Conservation (phyloP, 2,888 invertebrate species). For the Cephus rjabovi region DNA sequence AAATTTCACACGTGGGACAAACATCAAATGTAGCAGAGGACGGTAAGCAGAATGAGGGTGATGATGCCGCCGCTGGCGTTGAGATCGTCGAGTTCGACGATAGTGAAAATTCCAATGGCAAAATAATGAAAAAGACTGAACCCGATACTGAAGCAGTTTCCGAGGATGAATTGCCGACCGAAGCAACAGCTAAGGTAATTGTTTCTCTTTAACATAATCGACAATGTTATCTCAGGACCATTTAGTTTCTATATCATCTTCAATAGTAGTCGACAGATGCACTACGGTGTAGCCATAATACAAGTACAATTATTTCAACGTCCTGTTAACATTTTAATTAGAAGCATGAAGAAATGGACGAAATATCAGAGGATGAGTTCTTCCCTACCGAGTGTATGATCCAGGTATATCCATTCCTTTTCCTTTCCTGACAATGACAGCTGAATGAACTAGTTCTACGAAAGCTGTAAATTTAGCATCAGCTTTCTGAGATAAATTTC, state of each 20-base stretch:
- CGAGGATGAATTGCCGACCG: constrained; percentile 77
- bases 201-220: neutral
- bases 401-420: constrained; percentile 37
- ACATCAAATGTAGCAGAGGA: constrained; percentile 49
- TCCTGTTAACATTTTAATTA: constrained; percentile 23
- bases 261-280: neutral
- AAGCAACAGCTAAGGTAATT: constrained; percentile 61
- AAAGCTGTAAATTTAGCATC: neutral
- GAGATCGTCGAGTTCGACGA: constrained; percentile 45
- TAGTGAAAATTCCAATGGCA: constrained; percentile 28
- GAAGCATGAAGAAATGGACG: constrained; percentile 46
- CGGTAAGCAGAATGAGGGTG: constrained; percentile 38
- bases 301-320: neutral
- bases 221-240: neutral
- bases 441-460: neutral
- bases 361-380: constrained; percentile 50
- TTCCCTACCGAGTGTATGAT: constrained; percentile 35
- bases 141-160: constrained; percentile 88
- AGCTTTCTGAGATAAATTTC: neutral
- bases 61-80: constrained; percentile 53
- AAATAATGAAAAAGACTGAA: constrained; percentile 68
- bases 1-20: constrained; percentile 31
- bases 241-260: neutral
- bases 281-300: neutral
- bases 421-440: neutral